Conservation (phyloP, 30 jellyfish, hydroid and myxozoan species). For the Hydractinia echinata region DNA sequence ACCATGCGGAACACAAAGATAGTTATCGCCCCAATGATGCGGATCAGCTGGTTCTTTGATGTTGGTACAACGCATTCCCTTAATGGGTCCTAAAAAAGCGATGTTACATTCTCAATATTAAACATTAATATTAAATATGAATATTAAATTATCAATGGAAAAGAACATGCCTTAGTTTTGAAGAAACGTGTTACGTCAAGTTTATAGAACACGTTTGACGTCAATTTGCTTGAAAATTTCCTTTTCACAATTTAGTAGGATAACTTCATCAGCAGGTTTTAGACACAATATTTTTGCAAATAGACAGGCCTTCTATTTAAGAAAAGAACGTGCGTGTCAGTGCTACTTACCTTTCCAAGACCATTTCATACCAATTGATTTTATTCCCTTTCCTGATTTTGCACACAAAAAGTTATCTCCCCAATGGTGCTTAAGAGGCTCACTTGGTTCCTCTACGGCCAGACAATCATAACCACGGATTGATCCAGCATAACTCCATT, state of each 20-base stretch:
- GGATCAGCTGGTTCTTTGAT: constrained; percentile 77
- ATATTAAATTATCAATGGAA: no score
- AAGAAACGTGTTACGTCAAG: no score
- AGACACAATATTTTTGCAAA: no score
- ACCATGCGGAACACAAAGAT: constrained; percentile 70
- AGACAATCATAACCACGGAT: constrained; percentile 13
- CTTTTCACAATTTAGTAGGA: no score
- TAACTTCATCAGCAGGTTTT: no score
- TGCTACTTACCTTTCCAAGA: background rate
- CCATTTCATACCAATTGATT: constrained; percentile 1
- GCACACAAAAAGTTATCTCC: constrained; percentile 10
- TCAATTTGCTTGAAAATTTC: no score
- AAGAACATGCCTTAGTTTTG: no score
- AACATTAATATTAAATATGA: no score
- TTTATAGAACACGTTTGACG: no score
- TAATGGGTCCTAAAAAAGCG: constrained; percentile 51
- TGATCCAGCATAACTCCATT: constrained; percentile 11
- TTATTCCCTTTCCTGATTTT: background rate
- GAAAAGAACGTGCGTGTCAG: no score
- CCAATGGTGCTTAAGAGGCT: constrained; percentile 15
- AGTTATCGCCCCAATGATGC: constrained; percentile 69
- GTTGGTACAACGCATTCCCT: constrained; percentile 71
- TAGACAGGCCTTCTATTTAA: no score
- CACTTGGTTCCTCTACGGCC: background rate
- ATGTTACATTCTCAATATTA: no score